Evolutionary conservation across 2,113 vertebrate genomes (phyloP).

Genomic region (Cryptomyrus ogoouensis): DNA sequence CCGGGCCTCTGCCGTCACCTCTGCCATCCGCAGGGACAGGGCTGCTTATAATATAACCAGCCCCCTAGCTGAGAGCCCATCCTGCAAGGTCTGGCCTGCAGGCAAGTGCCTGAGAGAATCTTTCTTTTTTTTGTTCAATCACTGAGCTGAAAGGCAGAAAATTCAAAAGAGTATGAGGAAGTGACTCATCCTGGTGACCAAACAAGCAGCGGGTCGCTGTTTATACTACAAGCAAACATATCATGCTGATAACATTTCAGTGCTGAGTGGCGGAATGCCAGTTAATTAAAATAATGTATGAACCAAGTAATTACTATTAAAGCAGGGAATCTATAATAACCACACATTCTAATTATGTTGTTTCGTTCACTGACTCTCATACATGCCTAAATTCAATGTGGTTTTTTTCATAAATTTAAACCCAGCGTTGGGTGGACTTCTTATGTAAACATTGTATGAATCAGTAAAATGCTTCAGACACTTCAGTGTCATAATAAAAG

Average conservation of each 20-base stretch:
- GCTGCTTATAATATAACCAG: neutral
- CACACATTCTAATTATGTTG: neutral
- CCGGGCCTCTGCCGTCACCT: neutral
- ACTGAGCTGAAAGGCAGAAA: neutral
- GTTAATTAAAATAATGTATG: neutral
- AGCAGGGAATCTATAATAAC: neutral
- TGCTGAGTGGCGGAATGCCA: neutral
- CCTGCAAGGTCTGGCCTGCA: neutral
- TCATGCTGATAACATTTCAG: neutral
- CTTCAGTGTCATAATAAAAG: neutral
- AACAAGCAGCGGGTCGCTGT: neutral
- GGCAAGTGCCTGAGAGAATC: neutral
- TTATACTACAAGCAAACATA: neutral
- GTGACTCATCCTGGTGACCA: neutral
- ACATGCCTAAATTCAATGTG: neutral
- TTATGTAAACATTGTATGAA: neutral
- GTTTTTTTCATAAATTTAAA: neutral
- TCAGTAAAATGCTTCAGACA: neutral
- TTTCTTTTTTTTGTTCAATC: neutral
- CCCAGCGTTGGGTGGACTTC: neutral
- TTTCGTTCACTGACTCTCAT: neutral
- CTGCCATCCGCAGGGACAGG: neutral
- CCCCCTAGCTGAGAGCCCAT: neutral
- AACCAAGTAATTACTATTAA: constrained; percentile 1
- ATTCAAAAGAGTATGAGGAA: neutral